Conservation (phyloP, 2,888 invertebrate genomes). For the Cepaea hortensis region DNA sequence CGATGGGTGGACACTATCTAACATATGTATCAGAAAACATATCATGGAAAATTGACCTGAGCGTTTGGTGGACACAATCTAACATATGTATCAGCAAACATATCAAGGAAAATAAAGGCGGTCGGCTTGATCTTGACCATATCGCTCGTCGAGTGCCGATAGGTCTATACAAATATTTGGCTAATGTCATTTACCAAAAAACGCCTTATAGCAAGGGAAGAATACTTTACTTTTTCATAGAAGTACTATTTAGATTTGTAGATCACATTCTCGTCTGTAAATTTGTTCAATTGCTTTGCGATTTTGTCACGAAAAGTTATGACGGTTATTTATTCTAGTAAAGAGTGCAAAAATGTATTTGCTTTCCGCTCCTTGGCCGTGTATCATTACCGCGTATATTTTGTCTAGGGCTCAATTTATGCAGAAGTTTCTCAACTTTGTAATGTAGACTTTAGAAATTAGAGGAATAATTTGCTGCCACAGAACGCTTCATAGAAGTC, state of each 20-base stretch:
- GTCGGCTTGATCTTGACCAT: background rate
- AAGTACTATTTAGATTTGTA: background rate
- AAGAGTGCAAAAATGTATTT: slow-evolving; percentile 5
- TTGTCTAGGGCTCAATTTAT: background rate
- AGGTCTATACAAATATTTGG: too few species aligned
- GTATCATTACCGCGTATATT: slow-evolving; percentile 12
- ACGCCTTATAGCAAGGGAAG: too few species aligned
- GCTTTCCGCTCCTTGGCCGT: background rate
- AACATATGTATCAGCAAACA: too few species aligned
- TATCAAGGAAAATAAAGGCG: too few species aligned
- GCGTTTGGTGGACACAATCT: too few species aligned
- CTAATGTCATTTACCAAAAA: too few species aligned
- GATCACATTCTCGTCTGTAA: background rate
- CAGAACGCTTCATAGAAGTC: background rate
- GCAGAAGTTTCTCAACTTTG: background rate
- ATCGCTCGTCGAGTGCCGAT: background rate
- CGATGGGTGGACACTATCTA: too few species aligned
- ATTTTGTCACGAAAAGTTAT: background rate
- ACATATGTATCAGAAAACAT: too few species aligned
- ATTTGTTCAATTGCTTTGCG: background rate
- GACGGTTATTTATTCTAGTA: background rate
- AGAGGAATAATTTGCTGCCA: slow-evolving; percentile 10
- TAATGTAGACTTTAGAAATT: slow-evolving; percentile 20
- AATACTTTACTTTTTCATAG: background rate
- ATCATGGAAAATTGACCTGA: too few species aligned